phyloP scores from a whole-genome alignment of 2,797 vertebrate species.

The Rhinatrema bivittatum region DNA sequence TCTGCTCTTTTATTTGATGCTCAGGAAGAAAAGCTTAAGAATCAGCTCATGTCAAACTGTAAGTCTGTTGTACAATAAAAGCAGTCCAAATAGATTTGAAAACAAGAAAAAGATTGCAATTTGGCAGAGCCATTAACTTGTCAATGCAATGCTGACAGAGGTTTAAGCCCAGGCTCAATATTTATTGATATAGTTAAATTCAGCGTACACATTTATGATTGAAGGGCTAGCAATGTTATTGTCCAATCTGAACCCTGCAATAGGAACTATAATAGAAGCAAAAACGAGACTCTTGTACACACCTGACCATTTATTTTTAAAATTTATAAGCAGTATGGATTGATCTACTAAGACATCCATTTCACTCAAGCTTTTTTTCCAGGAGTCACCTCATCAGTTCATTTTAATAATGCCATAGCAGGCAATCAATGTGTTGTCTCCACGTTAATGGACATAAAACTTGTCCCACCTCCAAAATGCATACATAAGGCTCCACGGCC shows the following conservation, averaged over 20 bases:
- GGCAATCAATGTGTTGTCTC: conserved; percentile 59
- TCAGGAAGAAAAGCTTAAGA: too few relatives aligned
- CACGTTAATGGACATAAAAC: conserved; percentile 60
- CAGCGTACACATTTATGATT: too few relatives aligned
- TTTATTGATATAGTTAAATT: too few relatives aligned
- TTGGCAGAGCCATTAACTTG: too few relatives aligned
- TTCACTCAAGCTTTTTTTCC: conserved; percentile 39
- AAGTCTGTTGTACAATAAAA: too few relatives aligned
- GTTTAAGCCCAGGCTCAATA: too few relatives aligned
- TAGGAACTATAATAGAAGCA: not conserved
- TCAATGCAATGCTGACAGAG: too few relatives aligned
- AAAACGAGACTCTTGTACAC: not conserved
- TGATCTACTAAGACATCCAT: conserved; percentile 29
- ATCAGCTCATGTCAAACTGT: too few relatives aligned
- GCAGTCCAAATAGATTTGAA: too few relatives aligned
- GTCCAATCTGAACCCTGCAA: not conserved
- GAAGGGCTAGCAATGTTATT: too few relatives aligned
- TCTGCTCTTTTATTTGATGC: too few relatives aligned
- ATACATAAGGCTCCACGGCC: conserved; percentile 42
- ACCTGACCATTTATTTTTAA: conserved; percentile 6
- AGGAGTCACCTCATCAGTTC: conserved; percentile 25
- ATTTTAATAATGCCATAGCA: conserved; percentile 50
- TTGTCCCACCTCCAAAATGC: conserved; percentile 43
- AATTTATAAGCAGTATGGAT: conserved; percentile 51
- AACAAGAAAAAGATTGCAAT: too few relatives aligned